Conservation (phyloP, 1,140 invertebrate genomes). For the Dolichoris vasculosae region DNA sequence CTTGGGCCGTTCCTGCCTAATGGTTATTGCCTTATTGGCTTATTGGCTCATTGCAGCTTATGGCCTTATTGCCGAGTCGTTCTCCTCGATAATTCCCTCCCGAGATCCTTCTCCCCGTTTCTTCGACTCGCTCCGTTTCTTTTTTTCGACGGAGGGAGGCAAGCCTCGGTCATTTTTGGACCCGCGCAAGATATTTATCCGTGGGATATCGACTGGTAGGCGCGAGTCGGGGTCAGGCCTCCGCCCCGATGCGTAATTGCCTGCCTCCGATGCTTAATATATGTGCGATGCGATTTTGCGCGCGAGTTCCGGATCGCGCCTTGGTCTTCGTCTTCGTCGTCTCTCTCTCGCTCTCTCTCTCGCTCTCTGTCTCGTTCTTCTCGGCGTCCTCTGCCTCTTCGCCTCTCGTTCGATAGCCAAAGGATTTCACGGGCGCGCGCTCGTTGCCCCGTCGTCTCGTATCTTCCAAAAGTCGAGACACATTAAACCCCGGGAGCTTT, state of each 20-base stretch:
- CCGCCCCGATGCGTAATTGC: slow-evolving; percentile 67
- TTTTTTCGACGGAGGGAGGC: not conserved
- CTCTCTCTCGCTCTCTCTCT: slow-evolving; percentile 48
- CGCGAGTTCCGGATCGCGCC: not conserved
- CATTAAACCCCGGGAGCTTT: slow-evolving; percentile 47
- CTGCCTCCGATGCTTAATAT: slow-evolving; percentile 65
- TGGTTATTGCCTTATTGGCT: slow-evolving; percentile 35
- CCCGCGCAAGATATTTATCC: slow-evolving; percentile 54
- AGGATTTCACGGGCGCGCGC: slow-evolving; percentile 18
- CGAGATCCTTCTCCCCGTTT: slow-evolving; percentile 7
- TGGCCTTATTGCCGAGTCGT: slow-evolving; percentile 28
- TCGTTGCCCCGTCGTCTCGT: not conserved
- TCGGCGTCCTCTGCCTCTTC: slow-evolving; percentile 5
- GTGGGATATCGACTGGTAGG: slow-evolving; percentile 57
- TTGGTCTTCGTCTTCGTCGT: slow-evolving; percentile 29
- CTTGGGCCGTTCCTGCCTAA: slow-evolving; percentile 3
- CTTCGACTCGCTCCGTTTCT: not conserved
- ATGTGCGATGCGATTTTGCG: slow-evolving; percentile 39
- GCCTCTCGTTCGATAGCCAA: not conserved
- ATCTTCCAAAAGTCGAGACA: slow-evolving; percentile 33
- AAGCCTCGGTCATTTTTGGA: slow-evolving; percentile 1
- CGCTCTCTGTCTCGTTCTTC: slow-evolving; percentile 44
- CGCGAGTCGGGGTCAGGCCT: slow-evolving; percentile 67
- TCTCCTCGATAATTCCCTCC: slow-evolving; percentile 20
- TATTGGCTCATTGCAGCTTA: slow-evolving; percentile 27